phyloP scores from a whole-genome alignment of 2,888 invertebrate genomes.

The Pycnomerus fuliginosus region DNA sequence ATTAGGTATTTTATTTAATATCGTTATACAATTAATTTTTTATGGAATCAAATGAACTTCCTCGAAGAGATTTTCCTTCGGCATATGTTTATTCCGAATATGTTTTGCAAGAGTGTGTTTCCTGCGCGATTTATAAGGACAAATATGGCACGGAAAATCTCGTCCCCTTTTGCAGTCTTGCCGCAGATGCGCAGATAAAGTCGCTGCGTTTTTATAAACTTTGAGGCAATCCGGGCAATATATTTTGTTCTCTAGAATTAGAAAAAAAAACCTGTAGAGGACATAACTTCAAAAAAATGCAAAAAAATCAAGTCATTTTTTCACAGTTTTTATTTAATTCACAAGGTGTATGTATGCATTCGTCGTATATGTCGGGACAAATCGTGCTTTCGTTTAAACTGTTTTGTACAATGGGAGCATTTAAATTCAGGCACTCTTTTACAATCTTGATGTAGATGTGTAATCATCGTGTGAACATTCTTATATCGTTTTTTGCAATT shows the following conservation, averaged over 20 bases:
- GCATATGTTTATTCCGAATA: not conserved
- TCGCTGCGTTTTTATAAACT: slow-evolving; percentile 15
- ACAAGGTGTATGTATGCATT: too few relatives aligned
- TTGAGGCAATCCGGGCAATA: slow-evolving; percentile 14
- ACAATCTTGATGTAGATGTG: not conserved
- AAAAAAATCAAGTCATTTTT: too few relatives aligned
- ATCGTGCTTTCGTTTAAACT: not conserved
- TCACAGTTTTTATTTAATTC: not conserved
- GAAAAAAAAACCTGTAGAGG: not conserved
- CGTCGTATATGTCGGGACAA: too few relatives aligned
- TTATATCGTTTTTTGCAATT: not conserved
- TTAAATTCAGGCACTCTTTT: not conserved
- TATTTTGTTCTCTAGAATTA: not conserved
- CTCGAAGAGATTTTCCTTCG: too few relatives aligned
- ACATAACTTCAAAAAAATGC: not conserved
- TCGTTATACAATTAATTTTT: too few relatives aligned
- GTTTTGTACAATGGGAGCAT: not conserved
- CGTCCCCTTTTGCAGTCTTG: slow-evolving; percentile 49
- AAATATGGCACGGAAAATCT: slow-evolving; percentile 64
- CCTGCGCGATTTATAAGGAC: slow-evolving; percentile 54
- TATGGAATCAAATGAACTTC: too few relatives aligned
- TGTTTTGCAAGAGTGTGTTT: not conserved
- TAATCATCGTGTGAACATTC: not conserved
- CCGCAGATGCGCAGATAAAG: slow-evolving; percentile 10
- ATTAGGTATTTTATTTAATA: too few relatives aligned